Base-by-base conservation (phyloP, 2,888 invertebrate species). In the Copidosoma aretas region DNA sequence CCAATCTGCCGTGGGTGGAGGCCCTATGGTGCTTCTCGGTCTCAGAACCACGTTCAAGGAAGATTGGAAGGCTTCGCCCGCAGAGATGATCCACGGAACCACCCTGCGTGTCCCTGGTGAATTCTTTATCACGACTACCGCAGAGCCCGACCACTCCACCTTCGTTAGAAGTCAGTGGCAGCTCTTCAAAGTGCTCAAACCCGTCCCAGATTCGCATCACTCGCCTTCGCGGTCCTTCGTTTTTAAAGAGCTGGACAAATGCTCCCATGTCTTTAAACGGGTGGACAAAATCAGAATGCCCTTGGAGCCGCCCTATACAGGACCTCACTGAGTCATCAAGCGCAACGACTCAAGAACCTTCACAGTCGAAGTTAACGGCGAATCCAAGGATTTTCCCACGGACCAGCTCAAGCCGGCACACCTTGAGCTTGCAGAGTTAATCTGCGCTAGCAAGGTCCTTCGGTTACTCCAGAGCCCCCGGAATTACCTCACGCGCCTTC, bases 31-130 rank as follows among this genome's bases (percentile, higher is more conserved):
- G 17, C 69, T 78, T 0, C 67, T 78, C 5, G 78, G 76, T 5
- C 74, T 79, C 1, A 67, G 77, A 46, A 61, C 73, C n/a, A 75
- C 77, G 1, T 77, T 77, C 32, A 64, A 74, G 1, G 75, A 77
- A 0, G 82, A 82, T 21, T 68, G 81, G 4, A 24, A 63, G 22
- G 54, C 74, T 4, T 73, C 77, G 0, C n/a, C 75, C 21, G 78
- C 78, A 0, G 77, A 79, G 56, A 46, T 77, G 0, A 75, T 76
- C 0, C 77, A 74, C 53, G 76, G 77, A 10, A 74, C 75, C 17
- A 68, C 75, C 0, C 60, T 77, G 0, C 49, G 60, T 1, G n/a
- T 60, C 24, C 60, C 60, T 2, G 49, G 51, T 1, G 51, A 51
- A 0, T 60, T 60, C 12, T 60, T 60, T 12, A 32, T 62, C 49